Evolutionary conservation across 2,113 vertebrate species (phyloP).

Genomic region (Rutilus rutilus): DNA sequence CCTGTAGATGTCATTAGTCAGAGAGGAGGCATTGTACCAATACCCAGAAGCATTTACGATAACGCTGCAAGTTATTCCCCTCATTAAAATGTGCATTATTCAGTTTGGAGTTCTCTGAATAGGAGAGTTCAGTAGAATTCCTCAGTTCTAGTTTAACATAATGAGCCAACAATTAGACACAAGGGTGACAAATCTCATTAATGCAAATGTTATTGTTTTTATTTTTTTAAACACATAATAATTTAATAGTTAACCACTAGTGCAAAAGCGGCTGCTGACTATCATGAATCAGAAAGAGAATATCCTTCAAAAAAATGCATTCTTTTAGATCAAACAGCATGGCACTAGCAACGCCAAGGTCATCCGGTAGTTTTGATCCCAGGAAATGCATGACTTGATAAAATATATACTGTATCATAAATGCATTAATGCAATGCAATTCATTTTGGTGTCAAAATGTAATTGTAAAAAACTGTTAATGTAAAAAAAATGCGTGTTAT

Average conservation of each 20-base stretch:
- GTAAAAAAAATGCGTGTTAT: too few relatives aligned
- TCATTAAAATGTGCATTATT: slow-evolving; percentile 55
- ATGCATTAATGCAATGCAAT: not conserved
- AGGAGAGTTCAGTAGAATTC: slow-evolving; percentile 45
- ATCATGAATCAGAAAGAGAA: not conserved
- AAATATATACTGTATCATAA: not conserved
- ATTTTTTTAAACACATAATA: slow-evolving; percentile 26
- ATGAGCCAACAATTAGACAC: slow-evolving; percentile 54
- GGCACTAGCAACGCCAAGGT: not conserved
- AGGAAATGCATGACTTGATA: not conserved
- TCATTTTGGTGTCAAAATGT: not conserved
- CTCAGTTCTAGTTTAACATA: slow-evolving; percentile 53
- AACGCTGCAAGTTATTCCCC: slow-evolving; percentile 33
- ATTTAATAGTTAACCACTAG: slow-evolving; percentile 31
- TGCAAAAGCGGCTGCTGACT: not conserved
- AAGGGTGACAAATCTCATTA: slow-evolving; percentile 52
- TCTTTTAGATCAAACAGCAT: not conserved
- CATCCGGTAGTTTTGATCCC: not conserved
- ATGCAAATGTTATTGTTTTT: slow-evolving; percentile 44
- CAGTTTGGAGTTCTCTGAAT: slow-evolving; percentile 35
- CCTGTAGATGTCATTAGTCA: slow-evolving; percentile 53
- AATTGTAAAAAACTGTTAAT: too few relatives aligned
- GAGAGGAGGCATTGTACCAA: slow-evolving; percentile 44
- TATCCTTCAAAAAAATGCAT: not conserved
- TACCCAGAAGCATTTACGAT: slow-evolving; percentile 42